Conservation (phyloP, 2,888 invertebrate genomes). For the Drosophila rellima region DNA sequence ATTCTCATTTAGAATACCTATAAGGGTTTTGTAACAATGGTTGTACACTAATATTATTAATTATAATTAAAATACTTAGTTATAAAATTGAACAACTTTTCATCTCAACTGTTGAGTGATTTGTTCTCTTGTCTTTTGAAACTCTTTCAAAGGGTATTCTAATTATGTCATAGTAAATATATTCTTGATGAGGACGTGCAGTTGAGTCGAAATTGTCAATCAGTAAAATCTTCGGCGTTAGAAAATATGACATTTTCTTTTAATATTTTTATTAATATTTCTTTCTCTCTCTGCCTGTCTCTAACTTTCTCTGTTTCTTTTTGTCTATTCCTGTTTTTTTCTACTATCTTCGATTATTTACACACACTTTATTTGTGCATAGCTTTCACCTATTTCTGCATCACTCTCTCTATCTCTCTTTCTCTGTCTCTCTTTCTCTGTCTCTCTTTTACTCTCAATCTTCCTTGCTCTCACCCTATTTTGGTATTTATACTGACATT, state of each 20-base stretch:
- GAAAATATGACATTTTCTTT: too few relatives aligned
- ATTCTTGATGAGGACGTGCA: too few relatives aligned
- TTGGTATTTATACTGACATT: slow-evolving; percentile 12
- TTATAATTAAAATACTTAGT: neutral
- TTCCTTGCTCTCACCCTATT: neutral
- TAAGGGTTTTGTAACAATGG: too few relatives aligned
- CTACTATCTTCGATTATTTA: neutral
- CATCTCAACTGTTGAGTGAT: neutral
- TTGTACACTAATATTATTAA: neutral
- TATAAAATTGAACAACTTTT: neutral
- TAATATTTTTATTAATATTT: neutral
- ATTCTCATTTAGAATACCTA: neutral
- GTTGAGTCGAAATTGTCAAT: too few relatives aligned
- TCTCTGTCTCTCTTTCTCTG: neutral
- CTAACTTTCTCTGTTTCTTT: neutral
- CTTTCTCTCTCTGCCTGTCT: neutral
- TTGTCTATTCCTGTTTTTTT: neutral
- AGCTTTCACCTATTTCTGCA: neutral
- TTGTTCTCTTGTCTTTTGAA: too few relatives aligned
- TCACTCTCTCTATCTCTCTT: neutral
- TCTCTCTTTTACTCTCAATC: neutral
- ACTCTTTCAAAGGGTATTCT: too few relatives aligned
- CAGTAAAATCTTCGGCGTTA: too few relatives aligned
- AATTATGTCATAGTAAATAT: too few relatives aligned
- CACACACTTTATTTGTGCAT: too few relatives aligned